Percentiles rank a stretch among this genome's conserved stretches.
phyloP scores from a whole-genome alignment of 2,888 invertebrate species.

The Epinotia bilunana region DNA sequence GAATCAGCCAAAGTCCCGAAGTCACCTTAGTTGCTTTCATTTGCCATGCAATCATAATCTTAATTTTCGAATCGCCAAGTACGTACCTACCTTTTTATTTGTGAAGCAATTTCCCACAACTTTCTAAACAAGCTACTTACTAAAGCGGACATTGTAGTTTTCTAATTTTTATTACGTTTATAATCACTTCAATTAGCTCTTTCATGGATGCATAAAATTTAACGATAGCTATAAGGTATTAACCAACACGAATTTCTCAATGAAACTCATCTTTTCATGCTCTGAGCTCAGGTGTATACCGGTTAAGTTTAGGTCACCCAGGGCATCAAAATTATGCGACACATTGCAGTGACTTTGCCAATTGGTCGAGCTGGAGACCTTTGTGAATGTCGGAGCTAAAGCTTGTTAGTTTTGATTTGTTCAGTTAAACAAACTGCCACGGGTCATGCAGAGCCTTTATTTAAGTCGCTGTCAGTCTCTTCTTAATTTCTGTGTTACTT shows the following conservation, averaged over 20 bases:
- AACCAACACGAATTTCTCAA: not conserved
- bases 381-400: not conserved
- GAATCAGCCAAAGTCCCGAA: too few species aligned
- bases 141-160: too few species aligned
- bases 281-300: not conserved
- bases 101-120: too few species aligned
- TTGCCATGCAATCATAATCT: too few species aligned
- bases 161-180: too few species aligned
- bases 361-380: not conserved
- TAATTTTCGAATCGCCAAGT: too few species aligned
- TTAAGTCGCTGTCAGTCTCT: too few species aligned
- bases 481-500: too few species aligned
- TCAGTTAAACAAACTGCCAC: not conserved
- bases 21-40: too few species aligned
- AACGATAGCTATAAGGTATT: not conserved
- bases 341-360: constrained; percentile 24
- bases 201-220: constrained; percentile 17
- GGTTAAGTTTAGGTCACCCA: constrained; percentile 18
- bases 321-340: constrained; percentile 27
- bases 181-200: constrained; percentile 14
- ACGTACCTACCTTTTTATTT: too few species aligned
- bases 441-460: too few species aligned
- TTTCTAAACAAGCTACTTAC: too few species aligned
- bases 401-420: not conserved
- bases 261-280: not conserved